Percentiles rank a stretch among this genome's conserved stretches.
phyloP scores from a whole-genome alignment of 1,140 invertebrate species.

The Megalopta genalis region DNA sequence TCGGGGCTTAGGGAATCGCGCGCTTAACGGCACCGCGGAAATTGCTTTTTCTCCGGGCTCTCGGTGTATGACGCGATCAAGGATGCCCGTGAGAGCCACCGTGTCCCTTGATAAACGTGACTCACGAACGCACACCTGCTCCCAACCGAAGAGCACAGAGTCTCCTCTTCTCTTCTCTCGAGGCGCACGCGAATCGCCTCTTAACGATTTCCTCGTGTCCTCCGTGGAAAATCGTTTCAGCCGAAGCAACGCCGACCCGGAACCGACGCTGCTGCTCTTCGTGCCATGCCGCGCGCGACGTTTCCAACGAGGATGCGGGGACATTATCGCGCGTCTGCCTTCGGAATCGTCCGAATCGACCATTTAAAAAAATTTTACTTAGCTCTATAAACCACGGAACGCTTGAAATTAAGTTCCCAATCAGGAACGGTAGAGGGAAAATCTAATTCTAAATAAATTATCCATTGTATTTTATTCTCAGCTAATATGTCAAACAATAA shows the following conservation, averaged over 20 bases:
- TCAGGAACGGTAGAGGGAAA: too few species aligned
- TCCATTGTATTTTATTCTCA: too few species aligned
- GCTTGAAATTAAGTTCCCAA: too few species aligned
- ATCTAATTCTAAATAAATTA: too few species aligned
- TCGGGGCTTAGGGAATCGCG: constrained; percentile 3
- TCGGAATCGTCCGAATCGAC: too few species aligned
- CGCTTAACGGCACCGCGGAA: constrained; percentile 53
- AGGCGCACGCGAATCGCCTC: constrained; percentile 32
- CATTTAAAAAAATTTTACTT: too few species aligned
- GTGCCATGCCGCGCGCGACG: too few species aligned
- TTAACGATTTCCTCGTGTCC: constrained; percentile 29
- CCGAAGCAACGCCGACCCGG: constrained; percentile 17
- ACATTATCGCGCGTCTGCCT: too few species aligned
- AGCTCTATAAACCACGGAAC: too few species aligned
- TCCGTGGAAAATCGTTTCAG: constrained; percentile 27
- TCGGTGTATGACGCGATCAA: constrained; percentile 13
- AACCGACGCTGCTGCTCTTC: not conserved
- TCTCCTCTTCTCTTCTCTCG: not conserved
- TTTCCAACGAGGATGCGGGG: too few species aligned
- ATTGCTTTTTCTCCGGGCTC: constrained; percentile 46
- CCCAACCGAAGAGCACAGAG: not conserved
- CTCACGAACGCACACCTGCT: constrained; percentile 2
- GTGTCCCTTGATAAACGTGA: constrained; percentile 27
- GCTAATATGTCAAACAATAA: too few species aligned
- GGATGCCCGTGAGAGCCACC: constrained; percentile 37